Percentiles rank a stretch among this genome's conserved stretches.
These are phyloP conservation scores for Endotricha flammealis DNA, from an alignment of 2,888 invertebrate genomes.

Conservation along the genomic window DNA sequence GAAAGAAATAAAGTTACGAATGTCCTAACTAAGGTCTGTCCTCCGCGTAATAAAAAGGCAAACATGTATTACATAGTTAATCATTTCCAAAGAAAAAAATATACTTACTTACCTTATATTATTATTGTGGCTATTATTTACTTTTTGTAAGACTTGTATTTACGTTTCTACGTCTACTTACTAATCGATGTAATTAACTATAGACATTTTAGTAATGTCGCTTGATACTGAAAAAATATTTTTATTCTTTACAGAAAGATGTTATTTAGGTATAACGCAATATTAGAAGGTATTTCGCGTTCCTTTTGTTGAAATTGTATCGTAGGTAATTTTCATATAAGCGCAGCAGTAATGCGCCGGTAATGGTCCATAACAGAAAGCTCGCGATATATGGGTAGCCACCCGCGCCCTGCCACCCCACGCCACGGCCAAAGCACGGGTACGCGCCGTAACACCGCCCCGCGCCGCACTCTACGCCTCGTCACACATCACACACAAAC, in stretches of 20 bases:
- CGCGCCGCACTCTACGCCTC: slow-evolving; percentile 19
- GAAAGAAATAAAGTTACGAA: slow-evolving; percentile 20
- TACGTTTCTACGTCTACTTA: too few relatives aligned
- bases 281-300: slow-evolving; percentile 30
- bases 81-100: too few relatives aligned
- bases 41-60: slow-evolving; percentile 11
- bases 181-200: slow-evolving; percentile 25
- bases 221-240: too few relatives aligned
- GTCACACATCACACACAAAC: slow-evolving; percentile 30
- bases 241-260: too few relatives aligned
- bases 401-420: slow-evolving; percentile 16
- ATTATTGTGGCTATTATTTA: too few relatives aligned
- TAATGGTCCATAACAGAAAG: slow-evolving; percentile 64
- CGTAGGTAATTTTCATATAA: slow-evolving; percentile 56
- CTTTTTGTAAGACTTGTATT: too few relatives aligned
- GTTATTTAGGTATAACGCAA: too few relatives aligned
- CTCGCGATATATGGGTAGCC: slow-evolving; percentile 46
- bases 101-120: too few relatives aligned
- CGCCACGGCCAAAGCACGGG: too few relatives aligned
- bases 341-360: slow-evolving; percentile 53
- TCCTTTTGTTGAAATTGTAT: slow-evolving; percentile 46
- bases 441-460: slow-evolving; percentile 8
- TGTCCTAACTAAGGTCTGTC: slow-evolving; percentile 16
- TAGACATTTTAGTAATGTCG: too few relatives aligned
- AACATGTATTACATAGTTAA: slow-evolving; percentile 11